Evolutionary conservation across 2,797 vertebrate species (phyloP).

Genomic region (Gambusia yucatana): DNA sequence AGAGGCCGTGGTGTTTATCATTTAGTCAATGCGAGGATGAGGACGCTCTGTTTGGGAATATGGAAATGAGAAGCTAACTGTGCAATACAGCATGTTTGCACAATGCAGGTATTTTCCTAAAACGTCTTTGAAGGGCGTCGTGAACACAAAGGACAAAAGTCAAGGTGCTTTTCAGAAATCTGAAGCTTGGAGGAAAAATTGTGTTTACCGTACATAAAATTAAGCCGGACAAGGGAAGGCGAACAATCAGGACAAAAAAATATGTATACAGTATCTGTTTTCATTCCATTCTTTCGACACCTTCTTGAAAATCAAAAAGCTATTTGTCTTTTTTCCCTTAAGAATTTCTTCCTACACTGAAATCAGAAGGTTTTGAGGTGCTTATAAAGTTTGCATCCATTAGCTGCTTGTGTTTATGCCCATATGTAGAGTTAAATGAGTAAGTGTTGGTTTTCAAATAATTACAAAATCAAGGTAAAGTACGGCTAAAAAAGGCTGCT

Average conservation of each 20-base stretch:
- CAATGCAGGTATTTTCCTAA: slow-evolving; percentile 31
- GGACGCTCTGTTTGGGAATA: slow-evolving; percentile 56
- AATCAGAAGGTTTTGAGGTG: slow-evolving; percentile 22
- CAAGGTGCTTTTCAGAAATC: slow-evolving; percentile 19
- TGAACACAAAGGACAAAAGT: slow-evolving; percentile 33
- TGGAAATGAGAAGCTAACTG: slow-evolving; percentile 61
- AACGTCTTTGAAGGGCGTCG: slow-evolving; percentile 36
- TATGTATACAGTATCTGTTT: slow-evolving; percentile 30
- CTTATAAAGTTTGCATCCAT: neutral
- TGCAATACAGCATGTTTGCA: slow-evolving; percentile 40
- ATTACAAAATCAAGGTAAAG: slow-evolving; percentile 40
- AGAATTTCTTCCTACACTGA: slow-evolving; percentile 35
- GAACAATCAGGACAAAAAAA: slow-evolving; percentile 34
- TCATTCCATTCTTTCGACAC: slow-evolving; percentile 38
- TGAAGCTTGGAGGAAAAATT: slow-evolving; percentile 9
- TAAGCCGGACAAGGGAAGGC: slow-evolving; percentile 43
- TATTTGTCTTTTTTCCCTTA: slow-evolving; percentile 23
- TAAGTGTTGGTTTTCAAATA: slow-evolving; percentile 16
- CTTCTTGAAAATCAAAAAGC: slow-evolving; percentile 27
- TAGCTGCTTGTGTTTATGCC: slow-evolving; percentile 22
- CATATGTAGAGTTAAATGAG: slow-evolving; percentile 9
- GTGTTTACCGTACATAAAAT: slow-evolving; percentile 35
- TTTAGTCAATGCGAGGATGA: slow-evolving; percentile 65
- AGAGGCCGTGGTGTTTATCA: slow-evolving; percentile 68
- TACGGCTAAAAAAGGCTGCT: slow-evolving; percentile 20